phyloP scores from a whole-genome alignment of 1,140 invertebrate species.

The Hermatobates lingyangjiaoensis region DNA sequence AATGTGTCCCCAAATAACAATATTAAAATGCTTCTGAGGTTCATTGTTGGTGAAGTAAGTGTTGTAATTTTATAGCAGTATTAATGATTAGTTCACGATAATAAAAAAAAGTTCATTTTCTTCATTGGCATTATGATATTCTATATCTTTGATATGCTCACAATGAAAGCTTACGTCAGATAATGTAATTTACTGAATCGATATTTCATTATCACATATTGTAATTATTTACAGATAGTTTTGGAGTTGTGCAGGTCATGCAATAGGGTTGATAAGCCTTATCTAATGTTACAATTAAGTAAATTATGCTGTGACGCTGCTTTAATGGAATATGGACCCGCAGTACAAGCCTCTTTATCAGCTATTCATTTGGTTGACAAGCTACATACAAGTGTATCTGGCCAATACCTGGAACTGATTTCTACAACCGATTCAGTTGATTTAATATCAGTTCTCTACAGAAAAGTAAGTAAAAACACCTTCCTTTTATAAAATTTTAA shows the following conservation, averaged over 20 bases:
- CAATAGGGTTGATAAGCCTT: conserved; percentile 46
- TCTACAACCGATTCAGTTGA: conserved; percentile 38
- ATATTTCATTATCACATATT: background rate
- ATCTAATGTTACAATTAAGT: conserved; percentile 50
- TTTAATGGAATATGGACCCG: conserved; percentile 58
- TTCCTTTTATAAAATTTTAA: too few species aligned
- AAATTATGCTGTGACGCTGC: conserved; percentile 52
- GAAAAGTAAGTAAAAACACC: conserved; percentile 40
- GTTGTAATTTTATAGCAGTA: too few species aligned
- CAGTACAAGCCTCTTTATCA: conserved; percentile 50
- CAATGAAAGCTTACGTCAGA: too few species aligned
- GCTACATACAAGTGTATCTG: conserved; percentile 48
- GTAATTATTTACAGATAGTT: conserved; percentile 21
- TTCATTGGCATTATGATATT: too few species aligned
- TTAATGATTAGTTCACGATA: too few species aligned
- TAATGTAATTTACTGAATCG: too few species aligned
- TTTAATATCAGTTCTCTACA: conserved; percentile 50
- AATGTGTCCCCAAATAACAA: conserved; percentile 59
- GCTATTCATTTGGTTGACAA: conserved; percentile 59
- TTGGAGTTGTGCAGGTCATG: conserved; percentile 36
- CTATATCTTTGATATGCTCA: too few species aligned
- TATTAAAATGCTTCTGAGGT: conserved; percentile 46
- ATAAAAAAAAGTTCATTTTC: too few species aligned
- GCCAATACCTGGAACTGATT: conserved; percentile 55
- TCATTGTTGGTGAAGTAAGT: conserved; percentile 46